These are phyloP conservation scores for Cylas formicarius DNA, from an alignment of 1,140 invertebrate species.

Conservation along the genomic window DNA sequence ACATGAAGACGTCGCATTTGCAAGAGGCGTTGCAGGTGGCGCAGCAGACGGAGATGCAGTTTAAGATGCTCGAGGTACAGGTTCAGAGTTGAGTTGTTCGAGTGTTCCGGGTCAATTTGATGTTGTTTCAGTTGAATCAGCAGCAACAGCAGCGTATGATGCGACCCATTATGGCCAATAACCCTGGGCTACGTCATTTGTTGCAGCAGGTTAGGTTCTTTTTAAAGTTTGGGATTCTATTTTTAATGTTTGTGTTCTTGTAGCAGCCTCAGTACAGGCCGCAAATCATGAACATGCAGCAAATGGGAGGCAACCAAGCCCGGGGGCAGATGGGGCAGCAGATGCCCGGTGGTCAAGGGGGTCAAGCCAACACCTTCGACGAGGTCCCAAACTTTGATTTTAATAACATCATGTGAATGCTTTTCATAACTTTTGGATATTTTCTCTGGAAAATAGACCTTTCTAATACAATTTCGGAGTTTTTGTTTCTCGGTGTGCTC, in stretches of 20 bases:
- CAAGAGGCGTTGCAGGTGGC: slow-evolving; percentile 67
- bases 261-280: slow-evolving; percentile 41
- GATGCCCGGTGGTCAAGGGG: slow-evolving; percentile 30
- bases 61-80: slow-evolving; percentile 61
- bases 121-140: slow-evolving; percentile 16
- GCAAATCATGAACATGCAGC: slow-evolving; percentile 39
- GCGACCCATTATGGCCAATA: slow-evolving; percentile 54
- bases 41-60: slow-evolving; percentile 71
- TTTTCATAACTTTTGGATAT: too few relatives aligned
- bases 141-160: slow-evolving; percentile 52
- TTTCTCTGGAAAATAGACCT: too few relatives aligned
- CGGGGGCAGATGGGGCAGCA: slow-evolving; percentile 39
- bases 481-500: too few relatives aligned
- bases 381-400: slow-evolving; percentile 36
- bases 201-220: slow-evolving; percentile 53
- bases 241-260: slow-evolving; percentile 14
- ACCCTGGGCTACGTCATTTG: slow-evolving; percentile 60
- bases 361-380: slow-evolving; percentile 35
- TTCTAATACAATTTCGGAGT: too few relatives aligned
- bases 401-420: slow-evolving; percentile 24
- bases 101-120: too few relatives aligned
- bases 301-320: slow-evolving; percentile 33
- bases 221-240: neutral
- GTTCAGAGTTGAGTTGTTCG: slow-evolving; percentile 1
- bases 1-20: slow-evolving; percentile 57